A percentile compares a stretch with the other conserved stretches of the same genome.
Evolutionary conservation across 2,797 vertebrate species (phyloP).

Genomic region (Stomatorhinus walkeri): DNA sequence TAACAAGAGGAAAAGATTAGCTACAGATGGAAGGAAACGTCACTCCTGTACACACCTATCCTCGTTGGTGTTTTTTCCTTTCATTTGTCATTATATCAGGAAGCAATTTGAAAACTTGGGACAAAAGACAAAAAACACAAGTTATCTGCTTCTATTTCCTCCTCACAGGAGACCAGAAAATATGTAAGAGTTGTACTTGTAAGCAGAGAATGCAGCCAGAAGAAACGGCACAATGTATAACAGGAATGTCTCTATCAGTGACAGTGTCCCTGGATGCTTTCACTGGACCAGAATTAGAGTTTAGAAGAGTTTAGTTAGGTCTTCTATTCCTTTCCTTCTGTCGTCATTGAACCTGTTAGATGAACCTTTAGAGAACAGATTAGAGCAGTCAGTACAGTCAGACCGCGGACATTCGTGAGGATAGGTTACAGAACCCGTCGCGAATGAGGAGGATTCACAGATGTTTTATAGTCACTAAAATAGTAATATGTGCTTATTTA

Average conservation of each 20-base stretch:
- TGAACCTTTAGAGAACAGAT: background rate
- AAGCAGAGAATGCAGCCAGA: background rate
- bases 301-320: background rate
- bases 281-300: background rate
- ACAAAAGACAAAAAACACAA: background rate
- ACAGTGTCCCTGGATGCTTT: background rate
- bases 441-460: too few relatives aligned
- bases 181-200: background rate
- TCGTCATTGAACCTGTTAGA: background rate
- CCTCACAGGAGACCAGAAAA: background rate
- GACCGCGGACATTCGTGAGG: too few relatives aligned
- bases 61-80: constrained; percentile 1
- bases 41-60: background rate
- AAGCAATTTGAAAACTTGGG: background rate
- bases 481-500: too few relatives aligned
- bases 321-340: background rate
- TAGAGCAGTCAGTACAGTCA: background rate
- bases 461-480: too few relatives aligned
- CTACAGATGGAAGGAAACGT: background rate
- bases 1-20: constrained; percentile 10
- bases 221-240: background rate
- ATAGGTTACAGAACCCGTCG: too few relatives aligned
- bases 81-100: constrained; percentile 2
- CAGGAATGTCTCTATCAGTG: background rate
- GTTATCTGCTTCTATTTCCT: background rate